These are phyloP conservation scores for Pachycephus smyrnensis DNA, from an alignment of 2,888 invertebrate species.

Conservation along the genomic window DNA sequence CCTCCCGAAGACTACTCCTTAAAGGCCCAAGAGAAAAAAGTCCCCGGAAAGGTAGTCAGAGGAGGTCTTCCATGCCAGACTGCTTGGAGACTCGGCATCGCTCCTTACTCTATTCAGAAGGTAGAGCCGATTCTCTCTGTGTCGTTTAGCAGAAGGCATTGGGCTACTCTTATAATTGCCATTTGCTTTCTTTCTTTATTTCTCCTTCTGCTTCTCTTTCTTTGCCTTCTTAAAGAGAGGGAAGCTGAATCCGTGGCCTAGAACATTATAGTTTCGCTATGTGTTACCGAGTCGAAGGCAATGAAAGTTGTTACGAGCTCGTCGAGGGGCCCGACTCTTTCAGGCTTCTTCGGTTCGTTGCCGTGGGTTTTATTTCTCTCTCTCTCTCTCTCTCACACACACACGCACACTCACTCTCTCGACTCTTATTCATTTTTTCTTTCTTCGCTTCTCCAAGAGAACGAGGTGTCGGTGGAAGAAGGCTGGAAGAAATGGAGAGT, in stretches of 20 bases:
- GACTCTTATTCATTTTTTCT: slow-evolving; percentile 20
- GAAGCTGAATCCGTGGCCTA: background rate
- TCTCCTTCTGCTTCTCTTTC: slow-evolving; percentile 11
- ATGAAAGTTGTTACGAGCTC: slow-evolving; percentile 35
- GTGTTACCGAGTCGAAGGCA: slow-evolving; percentile 28
- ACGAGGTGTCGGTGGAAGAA: slow-evolving; percentile 52
- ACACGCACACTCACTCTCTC: too few species aligned
- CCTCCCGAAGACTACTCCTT: slow-evolving; percentile 30
- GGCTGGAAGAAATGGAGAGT: background rate
- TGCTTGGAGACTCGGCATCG: slow-evolving; percentile 4
- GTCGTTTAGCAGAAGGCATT: background rate
- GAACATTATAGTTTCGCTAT: slow-evolving; percentile 14
- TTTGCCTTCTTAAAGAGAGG: slow-evolving; percentile 6
- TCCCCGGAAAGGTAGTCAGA: background rate
- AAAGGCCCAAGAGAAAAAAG: slow-evolving; percentile 12
- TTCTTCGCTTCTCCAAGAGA: slow-evolving; percentile 34
- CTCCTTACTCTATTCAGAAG: background rate
- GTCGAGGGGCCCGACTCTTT: background rate
- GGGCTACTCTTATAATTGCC: slow-evolving; percentile 3
- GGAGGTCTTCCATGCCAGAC: slow-evolving; percentile 20
- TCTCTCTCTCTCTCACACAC: too few species aligned
- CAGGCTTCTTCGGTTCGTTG: background rate
- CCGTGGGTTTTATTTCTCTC: slow-evolving; percentile 18
- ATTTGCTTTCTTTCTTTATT: slow-evolving; percentile 3
- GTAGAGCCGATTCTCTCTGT: background rate